These are phyloP conservation scores for Microvelia longipes DNA, from an alignment of 1,140 invertebrate genomes.

Conservation along the genomic window DNA sequence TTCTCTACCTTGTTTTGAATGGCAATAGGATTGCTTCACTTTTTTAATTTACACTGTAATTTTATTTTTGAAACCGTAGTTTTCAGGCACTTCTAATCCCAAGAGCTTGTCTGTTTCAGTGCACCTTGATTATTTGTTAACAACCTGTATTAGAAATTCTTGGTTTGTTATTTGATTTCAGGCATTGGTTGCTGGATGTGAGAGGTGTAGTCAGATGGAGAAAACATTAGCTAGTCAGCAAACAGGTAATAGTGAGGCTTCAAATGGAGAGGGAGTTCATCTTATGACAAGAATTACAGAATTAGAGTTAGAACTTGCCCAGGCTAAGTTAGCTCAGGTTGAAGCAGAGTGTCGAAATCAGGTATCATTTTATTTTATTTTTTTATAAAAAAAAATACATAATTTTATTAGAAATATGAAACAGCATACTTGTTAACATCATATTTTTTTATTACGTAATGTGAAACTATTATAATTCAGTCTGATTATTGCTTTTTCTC, in stretches of 20 bases:
- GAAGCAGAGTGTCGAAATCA: constrained; percentile 94
- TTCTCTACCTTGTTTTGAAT: too few relatives aligned
- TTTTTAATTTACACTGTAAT: too few relatives aligned
- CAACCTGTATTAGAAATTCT: too few relatives aligned
- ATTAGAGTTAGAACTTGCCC: constrained; percentile 85
- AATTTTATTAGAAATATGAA: neutral
- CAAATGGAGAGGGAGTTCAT: constrained; percentile 14
- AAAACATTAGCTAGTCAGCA: neutral
- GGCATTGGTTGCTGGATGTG: constrained; percentile 19
- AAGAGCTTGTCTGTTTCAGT: too few relatives aligned
- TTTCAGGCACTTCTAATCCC: too few relatives aligned
- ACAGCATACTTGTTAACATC: neutral
- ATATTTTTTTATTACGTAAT: neutral
- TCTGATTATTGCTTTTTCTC: neutral
- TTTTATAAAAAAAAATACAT: neutral
- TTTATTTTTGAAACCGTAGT: too few relatives aligned
- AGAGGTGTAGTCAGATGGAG: constrained; percentile 15
- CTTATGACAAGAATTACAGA: constrained; percentile 58
- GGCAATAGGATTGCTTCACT: too few relatives aligned
- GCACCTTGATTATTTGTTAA: too few relatives aligned
- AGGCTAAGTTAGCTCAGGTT: constrained; percentile 90
- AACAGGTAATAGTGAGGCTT: neutral
- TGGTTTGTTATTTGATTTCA: constrained; percentile 9
- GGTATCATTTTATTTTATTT: constrained; percentile 31
- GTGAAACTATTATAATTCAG: neutral